phyloP scores from a whole-genome alignment of 1,140 invertebrate genomes.

The Mercenaria mercenaria region DNA sequence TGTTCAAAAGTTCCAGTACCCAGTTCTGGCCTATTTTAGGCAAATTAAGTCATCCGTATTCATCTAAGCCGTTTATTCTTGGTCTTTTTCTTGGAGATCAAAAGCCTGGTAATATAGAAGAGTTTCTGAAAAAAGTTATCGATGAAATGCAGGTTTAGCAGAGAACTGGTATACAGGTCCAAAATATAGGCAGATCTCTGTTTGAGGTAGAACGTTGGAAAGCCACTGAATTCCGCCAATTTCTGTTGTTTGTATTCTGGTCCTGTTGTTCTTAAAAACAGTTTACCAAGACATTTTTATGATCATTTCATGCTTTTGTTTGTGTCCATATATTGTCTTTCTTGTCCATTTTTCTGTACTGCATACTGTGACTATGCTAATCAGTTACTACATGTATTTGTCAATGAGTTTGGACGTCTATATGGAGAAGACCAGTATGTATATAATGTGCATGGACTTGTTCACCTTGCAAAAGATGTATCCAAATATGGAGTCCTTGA shows the following conservation, averaged over 20 bases:
- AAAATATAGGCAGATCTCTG: conserved; percentile 76
- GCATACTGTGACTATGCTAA: conserved; percentile 59
- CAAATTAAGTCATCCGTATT: neutral
- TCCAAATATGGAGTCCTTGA: conserved; percentile 56
- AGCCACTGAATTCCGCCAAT: conserved; percentile 86
- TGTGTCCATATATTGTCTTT: conserved; percentile 70
- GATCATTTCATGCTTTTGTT: conserved; percentile 57
- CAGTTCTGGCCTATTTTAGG: conserved; percentile 71
- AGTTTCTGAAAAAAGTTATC: conserved; percentile 53
- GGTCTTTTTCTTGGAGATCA: conserved; percentile 49
- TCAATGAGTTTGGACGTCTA: conserved; percentile 24
- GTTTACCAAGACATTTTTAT: conserved; percentile 16
- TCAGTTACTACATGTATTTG: conserved; percentile 54
- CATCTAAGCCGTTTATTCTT: conserved; percentile 47
- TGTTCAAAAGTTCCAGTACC: conserved; percentile 60
- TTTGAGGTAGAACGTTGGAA: conserved; percentile 84
- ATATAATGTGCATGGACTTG: conserved; percentile 63
- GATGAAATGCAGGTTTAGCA: conserved; percentile 57
- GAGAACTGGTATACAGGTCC: conserved; percentile 20
- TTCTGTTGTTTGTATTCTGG: conserved; percentile 66
- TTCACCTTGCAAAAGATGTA: conserved; percentile 59
- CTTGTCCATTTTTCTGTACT: neutral
- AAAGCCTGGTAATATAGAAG: conserved; percentile 50
- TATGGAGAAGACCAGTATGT: conserved; percentile 56
- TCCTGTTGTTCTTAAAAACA: conserved; percentile 33